Evolutionary conservation across 2,113 vertebrate species (phyloP).

Genomic region (Ariopsis seemanni): DNA sequence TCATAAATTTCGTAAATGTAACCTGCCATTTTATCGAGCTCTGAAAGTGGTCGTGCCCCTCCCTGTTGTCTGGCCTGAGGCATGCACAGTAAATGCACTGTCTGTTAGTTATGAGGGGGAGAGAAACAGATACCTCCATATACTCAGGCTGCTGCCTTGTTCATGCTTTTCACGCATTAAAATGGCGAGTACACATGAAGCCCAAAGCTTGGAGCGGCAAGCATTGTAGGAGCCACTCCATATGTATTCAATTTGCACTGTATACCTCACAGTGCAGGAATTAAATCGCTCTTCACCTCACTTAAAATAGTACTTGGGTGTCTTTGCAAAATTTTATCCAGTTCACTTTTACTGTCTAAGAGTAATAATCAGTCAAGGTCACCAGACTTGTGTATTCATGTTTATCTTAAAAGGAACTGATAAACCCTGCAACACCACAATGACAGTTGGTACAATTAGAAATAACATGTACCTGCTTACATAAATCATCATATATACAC

Average conservation of each 20-base stretch:
- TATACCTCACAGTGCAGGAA: not conserved
- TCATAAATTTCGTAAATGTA: not conserved
- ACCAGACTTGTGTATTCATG: not conserved
- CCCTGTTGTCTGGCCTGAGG: not conserved
- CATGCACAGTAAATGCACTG: constrained; percentile 11
- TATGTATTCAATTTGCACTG: not conserved
- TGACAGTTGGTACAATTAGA: not conserved
- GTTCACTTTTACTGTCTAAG: not conserved
- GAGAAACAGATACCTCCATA: not conserved
- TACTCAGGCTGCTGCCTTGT: not conserved
- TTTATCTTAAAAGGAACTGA: not conserved
- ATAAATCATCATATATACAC: not conserved
- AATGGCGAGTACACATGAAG: not conserved
- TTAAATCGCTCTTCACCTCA: not conserved
- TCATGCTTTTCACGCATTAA: not conserved
- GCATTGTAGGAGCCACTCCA: not conserved
- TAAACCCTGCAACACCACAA: not conserved
- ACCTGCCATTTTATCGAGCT: not conserved
- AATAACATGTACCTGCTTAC: not conserved
- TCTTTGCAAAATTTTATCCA: not conserved
- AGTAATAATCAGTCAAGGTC: not conserved
- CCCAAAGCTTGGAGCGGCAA: not conserved
- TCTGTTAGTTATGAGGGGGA: not conserved
- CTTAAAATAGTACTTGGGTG: not conserved
- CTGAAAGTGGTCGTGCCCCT: not conserved